Evolutionary conservation across 2,797 vertebrate species (phyloP).

Genomic region (Intellagama lesueurii): DNA sequence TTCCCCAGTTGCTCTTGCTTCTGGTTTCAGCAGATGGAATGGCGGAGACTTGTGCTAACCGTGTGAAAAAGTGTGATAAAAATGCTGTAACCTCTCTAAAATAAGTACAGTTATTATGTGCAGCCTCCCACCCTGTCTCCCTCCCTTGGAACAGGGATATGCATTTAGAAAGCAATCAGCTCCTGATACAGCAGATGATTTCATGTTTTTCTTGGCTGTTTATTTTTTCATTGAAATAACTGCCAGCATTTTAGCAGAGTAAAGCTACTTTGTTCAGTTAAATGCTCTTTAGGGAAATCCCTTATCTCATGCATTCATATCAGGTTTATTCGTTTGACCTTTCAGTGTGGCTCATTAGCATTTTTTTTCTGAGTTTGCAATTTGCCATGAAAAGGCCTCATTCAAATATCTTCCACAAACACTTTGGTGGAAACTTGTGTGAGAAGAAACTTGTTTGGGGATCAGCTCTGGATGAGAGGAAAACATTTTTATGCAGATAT

Average conservation of each 20-base stretch:
- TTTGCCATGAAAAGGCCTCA: fast-evolving
- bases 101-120: neutral
- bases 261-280: slow-evolving; percentile 34
- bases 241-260: neutral
- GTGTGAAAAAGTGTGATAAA: neutral
- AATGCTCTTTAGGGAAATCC: slow-evolving; percentile 21
- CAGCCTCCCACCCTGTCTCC: too few relatives aligned
- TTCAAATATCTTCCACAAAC: slow-evolving; percentile 33
- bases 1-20: too few relatives aligned
- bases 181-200: neutral
- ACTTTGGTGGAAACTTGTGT: neutral
- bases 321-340: slow-evolving; percentile 1
- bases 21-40: neutral
- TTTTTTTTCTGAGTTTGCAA: slow-evolving; percentile 22
- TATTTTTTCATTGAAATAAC: slow-evolving; percentile 29
- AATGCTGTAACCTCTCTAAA: neutral
- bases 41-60: neutral
- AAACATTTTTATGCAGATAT: neutral
- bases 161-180: slow-evolving; percentile 20
- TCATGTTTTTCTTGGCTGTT: slow-evolving; percentile 17
- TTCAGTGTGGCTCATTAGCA: slow-evolving; percentile 3
- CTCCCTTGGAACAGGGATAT: neutral
- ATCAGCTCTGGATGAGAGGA: neutral
- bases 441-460: slow-evolving; percentile 39
- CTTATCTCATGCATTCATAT: slow-evolving; percentile 29